phyloP scores from a whole-genome alignment of 2,113 vertebrate genomes.

The Cyprinodon brontotheroides region DNA sequence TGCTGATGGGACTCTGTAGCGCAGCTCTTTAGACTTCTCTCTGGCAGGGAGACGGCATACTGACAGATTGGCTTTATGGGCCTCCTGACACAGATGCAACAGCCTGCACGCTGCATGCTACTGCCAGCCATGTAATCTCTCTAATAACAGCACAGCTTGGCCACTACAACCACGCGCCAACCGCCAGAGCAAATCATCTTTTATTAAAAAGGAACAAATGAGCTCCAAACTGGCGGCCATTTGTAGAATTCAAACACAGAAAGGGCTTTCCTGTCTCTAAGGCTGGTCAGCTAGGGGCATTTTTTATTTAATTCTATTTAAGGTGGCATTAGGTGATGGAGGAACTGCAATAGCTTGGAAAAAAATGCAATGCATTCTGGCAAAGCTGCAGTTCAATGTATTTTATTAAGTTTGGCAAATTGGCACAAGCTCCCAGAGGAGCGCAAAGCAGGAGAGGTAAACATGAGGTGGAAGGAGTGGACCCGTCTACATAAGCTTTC shows the following conservation, averaged over 20 bases:
- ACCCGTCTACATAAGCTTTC: too few species aligned
- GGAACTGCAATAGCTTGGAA: background rate
- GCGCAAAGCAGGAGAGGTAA: too few species aligned
- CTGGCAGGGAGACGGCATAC: slow-evolving; percentile 35
- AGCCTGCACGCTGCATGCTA: slow-evolving; percentile 35
- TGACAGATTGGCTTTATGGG: slow-evolving; percentile 52
- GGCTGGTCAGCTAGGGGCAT: slow-evolving; percentile 7
- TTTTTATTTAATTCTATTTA: background rate
- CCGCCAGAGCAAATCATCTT: slow-evolving; percentile 20
- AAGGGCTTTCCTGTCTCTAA: background rate
- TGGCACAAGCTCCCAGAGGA: too few species aligned
- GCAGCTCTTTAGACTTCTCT: slow-evolving; percentile 29
- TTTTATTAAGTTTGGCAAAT: too few species aligned
- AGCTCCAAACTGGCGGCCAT: slow-evolving; percentile 11
- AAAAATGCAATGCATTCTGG: too few species aligned
- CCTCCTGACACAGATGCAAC: slow-evolving; percentile 51
- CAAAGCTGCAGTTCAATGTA: too few species aligned
- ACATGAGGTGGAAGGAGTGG: too few species aligned
- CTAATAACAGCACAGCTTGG: slow-evolving; percentile 62
- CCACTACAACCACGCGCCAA: slow-evolving; percentile 17
- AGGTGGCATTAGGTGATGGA: background rate
- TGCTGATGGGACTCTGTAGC: slow-evolving; percentile 1
- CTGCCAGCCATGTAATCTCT: slow-evolving; percentile 50
- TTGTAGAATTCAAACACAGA: background rate
- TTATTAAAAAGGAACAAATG: slow-evolving; percentile 23